Evolutionary conservation across 1,140 invertebrate genomes (phyloP).

Genomic region (Lordiphosa clarofinis): DNA sequence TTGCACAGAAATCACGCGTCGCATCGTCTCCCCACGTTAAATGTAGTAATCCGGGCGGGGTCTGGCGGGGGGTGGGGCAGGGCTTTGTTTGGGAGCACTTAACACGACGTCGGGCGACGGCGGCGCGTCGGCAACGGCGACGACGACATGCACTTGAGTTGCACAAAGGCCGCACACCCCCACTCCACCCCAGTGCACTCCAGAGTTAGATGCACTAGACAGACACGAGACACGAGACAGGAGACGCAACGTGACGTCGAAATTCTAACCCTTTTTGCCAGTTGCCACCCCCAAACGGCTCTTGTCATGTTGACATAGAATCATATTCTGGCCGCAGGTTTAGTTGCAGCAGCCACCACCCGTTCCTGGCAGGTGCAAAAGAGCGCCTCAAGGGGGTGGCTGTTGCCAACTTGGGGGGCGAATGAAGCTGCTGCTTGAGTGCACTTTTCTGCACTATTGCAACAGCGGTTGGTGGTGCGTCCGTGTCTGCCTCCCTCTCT

Average conservation of each 20-base stretch:
- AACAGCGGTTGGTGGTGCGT: conserved; percentile 29
- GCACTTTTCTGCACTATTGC: conserved; percentile 75
- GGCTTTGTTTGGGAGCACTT: conserved; percentile 74
- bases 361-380: conserved; percentile 52
- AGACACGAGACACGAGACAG: too few species aligned
- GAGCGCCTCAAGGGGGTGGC: conserved; percentile 37
- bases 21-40: conserved; percentile 10
- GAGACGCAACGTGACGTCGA: conserved; percentile 45
- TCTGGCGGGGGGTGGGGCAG: conserved; percentile 7
- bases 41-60: conserved; percentile 5
- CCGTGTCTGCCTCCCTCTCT: neutral
- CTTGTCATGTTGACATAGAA: conserved; percentile 67
- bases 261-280: conserved; percentile 43
- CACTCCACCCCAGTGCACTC: conserved; percentile 6
- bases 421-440: conserved; percentile 39
- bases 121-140: conserved; percentile 24
- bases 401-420: conserved; percentile 24
- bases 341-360: conserved; percentile 43
- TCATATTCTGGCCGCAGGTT: conserved; percentile 49
- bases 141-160: conserved; percentile 79
- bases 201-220: conserved; percentile 70
- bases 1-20: conserved; percentile 71
- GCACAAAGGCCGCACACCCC: conserved; percentile 48
- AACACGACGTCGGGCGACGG: conserved; percentile 62
- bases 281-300: conserved; percentile 29